A percentile compares a stretch with the other conserved stretches of the same genome.
Evolutionary conservation across 2,113 vertebrate genomes (phyloP).

Genomic region (Orthonyx spaldingii): DNA sequence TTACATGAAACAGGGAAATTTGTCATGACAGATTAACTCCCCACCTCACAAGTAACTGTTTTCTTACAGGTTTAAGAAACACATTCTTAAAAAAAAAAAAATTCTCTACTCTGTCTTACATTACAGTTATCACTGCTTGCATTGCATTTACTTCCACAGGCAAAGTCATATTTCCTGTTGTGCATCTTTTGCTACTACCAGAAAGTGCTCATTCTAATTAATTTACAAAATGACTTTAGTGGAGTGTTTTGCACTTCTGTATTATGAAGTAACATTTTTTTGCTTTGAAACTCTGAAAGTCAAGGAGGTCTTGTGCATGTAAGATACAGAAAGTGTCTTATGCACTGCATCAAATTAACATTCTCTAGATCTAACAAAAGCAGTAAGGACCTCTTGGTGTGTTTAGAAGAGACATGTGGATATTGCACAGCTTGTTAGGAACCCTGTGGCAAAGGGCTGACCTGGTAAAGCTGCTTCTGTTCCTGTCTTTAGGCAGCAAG

Average conservation of each 20-base stretch:
- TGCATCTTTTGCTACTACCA: not conserved
- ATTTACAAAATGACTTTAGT: not conserved
- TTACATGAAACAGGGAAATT: not conserved
- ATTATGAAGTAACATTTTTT: not conserved
- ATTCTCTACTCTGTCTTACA: not conserved
- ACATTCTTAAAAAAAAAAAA: not conserved
- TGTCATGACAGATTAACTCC: not conserved
- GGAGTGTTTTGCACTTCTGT: not conserved
- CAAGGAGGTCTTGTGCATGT: not conserved
- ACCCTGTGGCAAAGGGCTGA: not conserved
- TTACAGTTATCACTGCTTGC: not conserved
- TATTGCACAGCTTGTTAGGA: not conserved
- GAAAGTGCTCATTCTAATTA: not conserved
- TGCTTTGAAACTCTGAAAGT: not conserved
- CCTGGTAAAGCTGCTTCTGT: not conserved
- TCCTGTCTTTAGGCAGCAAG: slow-evolving; percentile 79
- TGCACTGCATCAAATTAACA: rapidly evolving
- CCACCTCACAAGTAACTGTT: not conserved
- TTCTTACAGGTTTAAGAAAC: not conserved
- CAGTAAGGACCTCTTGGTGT: not conserved
- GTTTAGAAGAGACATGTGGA: not conserved
- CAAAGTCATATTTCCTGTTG: not conserved
- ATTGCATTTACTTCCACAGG: not conserved
- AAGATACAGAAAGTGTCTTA: not conserved
- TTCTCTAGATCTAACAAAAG: not conserved